Conservation (phyloP, 2,113 vertebrate species). For the Sinocyclocheilus maitianheensis region DNA sequence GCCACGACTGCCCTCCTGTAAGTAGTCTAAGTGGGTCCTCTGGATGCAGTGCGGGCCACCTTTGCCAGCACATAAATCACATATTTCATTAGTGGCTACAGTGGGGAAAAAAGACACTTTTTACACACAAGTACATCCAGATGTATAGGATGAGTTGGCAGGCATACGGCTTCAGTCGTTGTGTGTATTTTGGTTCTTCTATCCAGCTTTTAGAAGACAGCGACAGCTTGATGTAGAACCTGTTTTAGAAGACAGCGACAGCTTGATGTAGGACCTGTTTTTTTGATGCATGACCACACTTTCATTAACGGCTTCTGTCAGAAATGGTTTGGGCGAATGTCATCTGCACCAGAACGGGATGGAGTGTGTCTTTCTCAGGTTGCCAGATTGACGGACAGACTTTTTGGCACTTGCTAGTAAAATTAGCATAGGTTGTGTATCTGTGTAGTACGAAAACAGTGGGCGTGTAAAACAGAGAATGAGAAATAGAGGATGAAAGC, state of each 20-base stretch:
- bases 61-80: conserved; percentile 40
- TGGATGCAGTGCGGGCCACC: conserved; percentile 17
- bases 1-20: too few relatives aligned
- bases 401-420: conserved; percentile 40
- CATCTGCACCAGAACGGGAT: conserved; percentile 33
- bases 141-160: not conserved
- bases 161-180: not conserved
- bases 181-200: not conserved
- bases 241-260: conserved; percentile 55
- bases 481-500: not conserved
- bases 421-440: conserved; percentile 46
- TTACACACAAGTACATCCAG: conserved; percentile 17
- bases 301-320: conserved; percentile 62
- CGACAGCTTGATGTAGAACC: conserved; percentile 56
- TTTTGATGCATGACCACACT: conserved; percentile 53
- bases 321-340: conserved; percentile 49
- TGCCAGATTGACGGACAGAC: conserved; percentile 55
- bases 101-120: conserved; percentile 15
- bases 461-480: not conserved
- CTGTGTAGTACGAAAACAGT: not conserved
- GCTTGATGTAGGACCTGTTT: conserved; percentile 56
- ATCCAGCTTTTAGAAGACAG: conserved; percentile 26
- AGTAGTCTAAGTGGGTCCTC: not conserved
- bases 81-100: conserved; percentile 41
- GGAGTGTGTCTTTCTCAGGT: conserved; percentile 27